phyloP scores from a whole-genome alignment of 1,140 invertebrate genomes.

The Homalodisca vitripennis region DNA sequence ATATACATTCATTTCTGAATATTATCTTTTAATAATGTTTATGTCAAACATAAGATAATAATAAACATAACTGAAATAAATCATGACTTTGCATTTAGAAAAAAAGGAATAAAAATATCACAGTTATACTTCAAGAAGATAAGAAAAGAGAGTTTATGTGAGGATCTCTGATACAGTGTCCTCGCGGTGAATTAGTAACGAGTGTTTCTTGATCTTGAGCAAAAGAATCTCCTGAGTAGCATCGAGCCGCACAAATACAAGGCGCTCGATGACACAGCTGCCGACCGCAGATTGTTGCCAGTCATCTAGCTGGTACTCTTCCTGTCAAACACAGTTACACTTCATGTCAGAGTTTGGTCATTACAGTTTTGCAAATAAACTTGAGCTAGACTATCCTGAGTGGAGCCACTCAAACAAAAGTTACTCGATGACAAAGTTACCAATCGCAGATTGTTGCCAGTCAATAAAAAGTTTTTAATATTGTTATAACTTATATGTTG shows the following conservation, averaged over 20 bases:
- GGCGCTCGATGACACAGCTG: background rate
- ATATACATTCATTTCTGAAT: no score
- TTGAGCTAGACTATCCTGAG: no score
- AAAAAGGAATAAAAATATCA: constrained; percentile 2
- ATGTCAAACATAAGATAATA: no score
- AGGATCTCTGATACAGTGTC: constrained; percentile 11
- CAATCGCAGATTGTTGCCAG: no score
- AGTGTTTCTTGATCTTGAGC: constrained; percentile 15
- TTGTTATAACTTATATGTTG: no score
- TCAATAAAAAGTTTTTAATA: no score
- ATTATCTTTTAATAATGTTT: no score
- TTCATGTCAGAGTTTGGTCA: background rate
- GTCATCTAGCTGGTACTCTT: constrained; percentile 22
- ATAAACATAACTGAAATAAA: no score
- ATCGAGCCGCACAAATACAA: constrained; percentile 9
- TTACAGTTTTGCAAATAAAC: background rate
- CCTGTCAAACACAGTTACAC: constrained; percentile 1
- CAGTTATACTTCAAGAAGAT: background rate
- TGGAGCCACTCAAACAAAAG: no score
- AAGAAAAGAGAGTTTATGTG: background rate
- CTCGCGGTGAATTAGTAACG: background rate
- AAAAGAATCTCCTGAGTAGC: constrained; percentile 7
- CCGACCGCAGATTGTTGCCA: constrained; percentile 7
- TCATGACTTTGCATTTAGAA: background rate
- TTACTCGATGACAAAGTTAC: no score